Base-by-base conservation (phyloP, 2,797 vertebrate species). In the Brachymystax lenok region DNA sequence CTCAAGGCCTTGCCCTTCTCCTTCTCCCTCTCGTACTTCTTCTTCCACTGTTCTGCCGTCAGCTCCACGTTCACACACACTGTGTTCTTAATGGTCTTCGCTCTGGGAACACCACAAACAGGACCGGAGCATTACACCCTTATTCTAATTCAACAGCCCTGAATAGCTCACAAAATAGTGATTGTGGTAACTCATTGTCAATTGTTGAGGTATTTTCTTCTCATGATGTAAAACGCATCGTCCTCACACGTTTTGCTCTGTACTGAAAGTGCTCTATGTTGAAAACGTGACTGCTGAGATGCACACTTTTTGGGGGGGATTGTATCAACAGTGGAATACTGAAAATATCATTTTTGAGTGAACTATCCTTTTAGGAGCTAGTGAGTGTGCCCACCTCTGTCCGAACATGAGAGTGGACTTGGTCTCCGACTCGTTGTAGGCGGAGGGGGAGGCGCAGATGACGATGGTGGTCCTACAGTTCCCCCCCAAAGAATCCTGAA, bases 391-490 rank as follows among this genome's bases (percentile, higher is more conserved):
- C 50, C 6, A 97, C 97, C 97, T 97, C 88, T 99, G 97, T 81
- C 97, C 98, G 79, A 99, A 99, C 5, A 97, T 88, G 79, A 99
- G 94, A 0, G 97, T 99, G 79, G 96, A 92, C 83, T 95, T 96
- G 77, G 96, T 97, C 94, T 99, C 98, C 5, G 97, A 93, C 10
- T 99, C 97, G 30, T 99, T 99, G 83, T 92, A 98, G 5, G 95
- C 93, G 2, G 97, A 99, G 0, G 97, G 98, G 56, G 97, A 99
- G 87, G 97, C 98, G 89, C 98, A 99, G 91, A 99, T 99, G 80
- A 99, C 96, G 90, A 99, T 99, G 83, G 97, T 99, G 74, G 97
- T 99, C 88, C 97, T 95, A 88, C 98, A 99, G 86, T 99, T 99
- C 10, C 98, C 98, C 54, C 98, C 98, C 75, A 99, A 80, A 3